phyloP scores from a whole-genome alignment of 1,140 invertebrate genomes.

The Mya arenaria region DNA sequence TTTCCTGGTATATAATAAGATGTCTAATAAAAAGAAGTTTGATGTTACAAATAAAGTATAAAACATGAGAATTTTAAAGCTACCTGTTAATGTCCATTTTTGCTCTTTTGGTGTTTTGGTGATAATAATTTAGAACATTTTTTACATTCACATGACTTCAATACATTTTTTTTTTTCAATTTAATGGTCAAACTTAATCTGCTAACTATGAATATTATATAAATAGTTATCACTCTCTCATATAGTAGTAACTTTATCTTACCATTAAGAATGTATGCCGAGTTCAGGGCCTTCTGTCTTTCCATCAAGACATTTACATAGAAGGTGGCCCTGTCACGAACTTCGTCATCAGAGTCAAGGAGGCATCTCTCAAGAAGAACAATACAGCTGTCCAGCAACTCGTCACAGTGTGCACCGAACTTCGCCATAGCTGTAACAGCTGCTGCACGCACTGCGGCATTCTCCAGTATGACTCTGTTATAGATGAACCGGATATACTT shows the following conservation, averaged over 20 bases:
- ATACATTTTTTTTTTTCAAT: too few species aligned
- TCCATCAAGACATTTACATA: conserved; percentile 93
- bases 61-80: too few species aligned
- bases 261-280: conserved; percentile 92
- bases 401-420: conserved; percentile 97
- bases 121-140: too few species aligned
- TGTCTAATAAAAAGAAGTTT: too few species aligned
- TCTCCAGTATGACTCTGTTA: conserved; percentile 98
- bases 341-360: conserved; percentile 99
- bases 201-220: too few species aligned
- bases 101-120: too few species aligned
- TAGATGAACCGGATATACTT: conserved; percentile 99
- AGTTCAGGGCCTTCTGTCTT: conserved; percentile 86
- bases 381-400: conserved; percentile 93
- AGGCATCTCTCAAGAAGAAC: conserved; percentile 89
- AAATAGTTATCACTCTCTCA: too few species aligned
- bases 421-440: conserved; percentile 98
- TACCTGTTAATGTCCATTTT: too few species aligned
- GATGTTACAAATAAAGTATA: too few species aligned
- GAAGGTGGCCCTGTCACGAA: conserved; percentile 98
- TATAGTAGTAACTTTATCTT: conserved; percentile 46
- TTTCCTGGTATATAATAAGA: too few species aligned
- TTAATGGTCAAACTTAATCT: too few species aligned
- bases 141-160: too few species aligned
- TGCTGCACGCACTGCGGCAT: conserved; percentile 95